Conservation (phyloP, 2,888 invertebrate species). For the Zygaena filipendulae region DNA sequence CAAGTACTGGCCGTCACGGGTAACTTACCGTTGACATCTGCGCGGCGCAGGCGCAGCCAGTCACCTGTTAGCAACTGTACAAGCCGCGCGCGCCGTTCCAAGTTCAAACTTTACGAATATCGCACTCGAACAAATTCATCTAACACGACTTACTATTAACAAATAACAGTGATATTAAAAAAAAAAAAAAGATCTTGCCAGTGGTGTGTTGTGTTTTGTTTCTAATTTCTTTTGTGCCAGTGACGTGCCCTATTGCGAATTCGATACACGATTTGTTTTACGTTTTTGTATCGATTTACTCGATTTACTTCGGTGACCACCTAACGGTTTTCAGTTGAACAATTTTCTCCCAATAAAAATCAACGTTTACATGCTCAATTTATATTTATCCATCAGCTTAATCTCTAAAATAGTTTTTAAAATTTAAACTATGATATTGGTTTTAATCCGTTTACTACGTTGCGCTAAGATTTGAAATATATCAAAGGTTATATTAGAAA, state of each 20-base stretch:
- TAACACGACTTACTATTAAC: conserved; percentile 33
- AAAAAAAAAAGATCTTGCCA: no score
- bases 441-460: no score
- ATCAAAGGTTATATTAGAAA: no score
- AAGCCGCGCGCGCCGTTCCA: conserved; percentile 43
- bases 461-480: no score
- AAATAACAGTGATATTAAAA: conserved; percentile 27
- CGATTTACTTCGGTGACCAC: conserved; percentile 37
- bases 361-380: no score
- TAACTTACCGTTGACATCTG: conserved; percentile 25
- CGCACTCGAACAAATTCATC: conserved; percentile 33
- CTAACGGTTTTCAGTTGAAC: conserved; percentile 31
- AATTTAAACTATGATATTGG: no score
- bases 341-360: no score
- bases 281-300: conserved; percentile 20
- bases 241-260: conserved; percentile 32
- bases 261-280: conserved; percentile 40
- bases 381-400: no score
- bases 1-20: conserved; percentile 44
- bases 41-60: conserved; percentile 32
- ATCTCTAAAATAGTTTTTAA: no score
- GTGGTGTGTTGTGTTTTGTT: conserved; percentile 30
- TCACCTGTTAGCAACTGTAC: conserved; percentile 57
- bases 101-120: conserved; percentile 28
- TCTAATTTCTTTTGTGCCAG: conserved; percentile 21